Evolutionary conservation across 2,888 invertebrate genomes (phyloP).

Genomic region (Nomada lathburiana): DNA sequence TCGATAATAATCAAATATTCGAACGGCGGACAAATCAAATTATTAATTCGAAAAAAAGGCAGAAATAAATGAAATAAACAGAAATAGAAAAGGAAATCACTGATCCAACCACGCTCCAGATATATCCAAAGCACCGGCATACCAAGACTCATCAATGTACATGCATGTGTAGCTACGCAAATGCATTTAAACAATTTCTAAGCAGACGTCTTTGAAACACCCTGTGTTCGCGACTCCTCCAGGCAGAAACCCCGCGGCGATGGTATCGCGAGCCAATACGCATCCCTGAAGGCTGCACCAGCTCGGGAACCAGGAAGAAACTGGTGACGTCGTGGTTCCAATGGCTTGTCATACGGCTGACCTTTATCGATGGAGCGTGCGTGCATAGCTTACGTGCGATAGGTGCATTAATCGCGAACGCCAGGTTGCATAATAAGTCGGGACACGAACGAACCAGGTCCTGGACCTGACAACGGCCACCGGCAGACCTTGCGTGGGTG

Average conservation of each 20-base stretch:
- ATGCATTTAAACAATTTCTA: neutral
- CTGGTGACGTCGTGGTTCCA: conserved; percentile 36
- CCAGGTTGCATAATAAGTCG: conserved; percentile 74
- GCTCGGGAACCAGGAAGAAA: conserved; percentile 50
- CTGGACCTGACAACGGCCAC: conserved; percentile 72
- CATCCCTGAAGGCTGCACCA: conserved; percentile 34
- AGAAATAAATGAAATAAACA: too few relatives aligned
- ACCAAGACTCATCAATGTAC: too few relatives aligned
- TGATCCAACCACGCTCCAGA: too few relatives aligned
- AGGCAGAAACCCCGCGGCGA: conserved; percentile 4
- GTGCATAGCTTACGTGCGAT: conserved; percentile 68
- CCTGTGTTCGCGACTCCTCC: neutral
- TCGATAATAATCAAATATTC: too few relatives aligned
- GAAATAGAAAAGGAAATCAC: too few relatives aligned
- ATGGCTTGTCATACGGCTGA: conserved; percentile 61
- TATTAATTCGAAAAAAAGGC: too few relatives aligned
- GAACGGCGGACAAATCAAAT: too few relatives aligned
- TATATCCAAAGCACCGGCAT: too few relatives aligned
- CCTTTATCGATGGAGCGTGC: conserved; percentile 68
- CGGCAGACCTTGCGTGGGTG: conserved; percentile 74
- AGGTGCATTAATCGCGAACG: conserved; percentile 75
- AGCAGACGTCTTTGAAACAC: neutral
- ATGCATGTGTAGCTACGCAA: too few relatives aligned
- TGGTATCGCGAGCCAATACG: neutral
- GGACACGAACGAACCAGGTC: conserved; percentile 69